These are phyloP conservation scores for Litoditis marina DNA, from an alignment of 2,888 invertebrate species.

Conservation along the genomic window DNA sequence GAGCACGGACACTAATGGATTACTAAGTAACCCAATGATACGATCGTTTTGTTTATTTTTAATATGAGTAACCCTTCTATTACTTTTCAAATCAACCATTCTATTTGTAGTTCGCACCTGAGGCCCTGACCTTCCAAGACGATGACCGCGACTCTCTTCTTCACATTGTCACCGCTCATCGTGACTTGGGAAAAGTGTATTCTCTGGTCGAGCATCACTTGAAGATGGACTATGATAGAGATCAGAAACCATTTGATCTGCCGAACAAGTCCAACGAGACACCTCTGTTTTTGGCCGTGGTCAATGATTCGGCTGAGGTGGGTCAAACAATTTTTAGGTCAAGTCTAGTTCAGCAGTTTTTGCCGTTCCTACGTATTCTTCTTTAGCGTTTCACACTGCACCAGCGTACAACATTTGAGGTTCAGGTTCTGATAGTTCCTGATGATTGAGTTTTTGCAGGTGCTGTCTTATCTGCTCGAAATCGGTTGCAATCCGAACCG, in stretches of 20 bases:
- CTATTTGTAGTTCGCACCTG: slow-evolving; percentile 15
- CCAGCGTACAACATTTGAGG: too few species aligned
- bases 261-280: slow-evolving; percentile 59
- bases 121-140: slow-evolving; percentile 42
- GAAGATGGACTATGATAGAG: slow-evolving; percentile 40
- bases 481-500: slow-evolving; percentile 57
- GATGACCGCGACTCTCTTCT: slow-evolving; percentile 60
- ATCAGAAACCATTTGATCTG: slow-evolving; percentile 51
- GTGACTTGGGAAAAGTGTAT: slow-evolving; percentile 59
- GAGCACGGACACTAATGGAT: too few species aligned
- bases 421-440: slow-evolving; percentile 57
- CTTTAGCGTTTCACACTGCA: too few species aligned
- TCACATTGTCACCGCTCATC: slow-evolving; percentile 59
- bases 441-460: slow-evolving; percentile 47
- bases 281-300: slow-evolving; percentile 58
- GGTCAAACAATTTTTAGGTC: too few species aligned
- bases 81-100: not conserved
- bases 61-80: not conserved
- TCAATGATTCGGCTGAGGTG: slow-evolving; percentile 46
- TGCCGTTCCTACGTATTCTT: too few species aligned
- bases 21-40: too few species aligned
- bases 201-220: slow-evolving; percentile 60
- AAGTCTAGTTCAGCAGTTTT: too few species aligned
- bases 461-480: slow-evolving; percentile 61
- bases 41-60: not conserved